Conservation (phyloP, 2,797 vertebrate genomes). For the Rhodeus uyekii region DNA sequence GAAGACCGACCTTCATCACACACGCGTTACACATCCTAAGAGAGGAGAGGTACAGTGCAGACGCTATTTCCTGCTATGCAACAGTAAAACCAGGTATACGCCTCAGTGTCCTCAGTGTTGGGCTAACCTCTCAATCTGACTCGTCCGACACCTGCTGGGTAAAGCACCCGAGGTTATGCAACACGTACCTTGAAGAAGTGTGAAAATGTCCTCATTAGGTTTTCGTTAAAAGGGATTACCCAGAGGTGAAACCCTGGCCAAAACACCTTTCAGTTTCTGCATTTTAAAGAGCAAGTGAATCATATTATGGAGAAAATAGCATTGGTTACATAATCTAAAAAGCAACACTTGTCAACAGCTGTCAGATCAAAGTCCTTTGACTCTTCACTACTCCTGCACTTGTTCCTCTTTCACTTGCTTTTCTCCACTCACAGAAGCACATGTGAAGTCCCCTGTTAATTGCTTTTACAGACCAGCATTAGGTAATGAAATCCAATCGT, state of each 20-base stretch:
- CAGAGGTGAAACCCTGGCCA: background rate
- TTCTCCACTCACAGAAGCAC: background rate
- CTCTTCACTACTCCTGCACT: constrained; percentile 8
- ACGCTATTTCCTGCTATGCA: no score
- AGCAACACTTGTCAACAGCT: background rate
- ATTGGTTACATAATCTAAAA: background rate
- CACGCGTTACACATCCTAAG: constrained; percentile 90
- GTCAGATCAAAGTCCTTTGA: constrained; percentile 16
- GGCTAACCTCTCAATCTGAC: background rate
- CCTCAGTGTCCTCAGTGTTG: background rate
- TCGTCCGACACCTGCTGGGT: background rate
- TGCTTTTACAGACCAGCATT: background rate
- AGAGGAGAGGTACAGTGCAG: constrained; percentile 86
- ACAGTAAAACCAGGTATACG: background rate
- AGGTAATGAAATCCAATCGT: constrained; percentile 18
- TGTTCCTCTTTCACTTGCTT: constrained; percentile 18
- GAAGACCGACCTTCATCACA: constrained; percentile 90
- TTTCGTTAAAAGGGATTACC: background rate
- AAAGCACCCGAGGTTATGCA: background rate
- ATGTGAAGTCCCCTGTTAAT: background rate
- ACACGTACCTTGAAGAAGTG: background rate
- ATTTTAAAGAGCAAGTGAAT: background rate
- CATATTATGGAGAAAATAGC: background rate
- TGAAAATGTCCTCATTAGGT: background rate
- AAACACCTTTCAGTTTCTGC: background rate